A percentile compares a stretch with the other conserved stretches of the same genome.
These are phyloP conservation scores for Rhabdornis inornatus DNA, from an alignment of 2,113 vertebrate species.

Conservation along the genomic window DNA sequence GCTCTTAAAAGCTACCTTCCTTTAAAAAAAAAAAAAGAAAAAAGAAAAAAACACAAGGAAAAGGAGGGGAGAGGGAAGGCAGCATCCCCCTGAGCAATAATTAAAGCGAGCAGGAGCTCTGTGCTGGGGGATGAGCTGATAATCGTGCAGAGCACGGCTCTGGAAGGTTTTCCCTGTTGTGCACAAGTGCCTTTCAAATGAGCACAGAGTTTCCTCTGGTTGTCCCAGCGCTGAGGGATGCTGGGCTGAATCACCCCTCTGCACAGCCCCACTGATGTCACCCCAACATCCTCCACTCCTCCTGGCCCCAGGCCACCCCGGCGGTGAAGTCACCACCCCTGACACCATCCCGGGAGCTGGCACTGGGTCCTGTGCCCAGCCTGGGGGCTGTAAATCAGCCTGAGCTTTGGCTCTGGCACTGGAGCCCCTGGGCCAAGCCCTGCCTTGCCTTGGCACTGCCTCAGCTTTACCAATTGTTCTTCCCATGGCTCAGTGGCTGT, in stretches of 20 bases:
- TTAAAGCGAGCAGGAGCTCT: neutral
- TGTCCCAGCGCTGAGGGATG: neutral
- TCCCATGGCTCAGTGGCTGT: neutral
- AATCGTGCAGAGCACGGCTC: neutral
- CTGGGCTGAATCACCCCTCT: neutral
- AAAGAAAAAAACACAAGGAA: neutral
- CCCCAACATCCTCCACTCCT: neutral
- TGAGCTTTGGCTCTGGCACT: neutral
- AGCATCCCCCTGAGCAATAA: neutral
- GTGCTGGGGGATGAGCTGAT: neutral
- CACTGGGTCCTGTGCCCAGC: neutral
- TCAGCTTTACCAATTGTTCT: neutral
- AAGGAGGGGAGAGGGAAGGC: neutral
- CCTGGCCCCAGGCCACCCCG: neutral
- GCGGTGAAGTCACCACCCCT: neutral
- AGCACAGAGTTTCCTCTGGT: neutral
- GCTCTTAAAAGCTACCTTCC: conserved; percentile 30
- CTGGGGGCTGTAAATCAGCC: neutral
- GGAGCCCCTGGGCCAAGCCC: neutral
- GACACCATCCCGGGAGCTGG: neutral
- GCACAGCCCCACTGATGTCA: neutral
- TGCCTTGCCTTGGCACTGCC: neutral
- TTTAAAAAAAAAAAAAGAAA: neutral
- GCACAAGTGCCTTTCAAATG: neutral
- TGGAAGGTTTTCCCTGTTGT: neutral